Percentiles rank a stretch among this genome's conserved stretches.
Conservation (phyloP, 2,888 invertebrate genomes). For the Ypsolopha scabrella region DNA sequence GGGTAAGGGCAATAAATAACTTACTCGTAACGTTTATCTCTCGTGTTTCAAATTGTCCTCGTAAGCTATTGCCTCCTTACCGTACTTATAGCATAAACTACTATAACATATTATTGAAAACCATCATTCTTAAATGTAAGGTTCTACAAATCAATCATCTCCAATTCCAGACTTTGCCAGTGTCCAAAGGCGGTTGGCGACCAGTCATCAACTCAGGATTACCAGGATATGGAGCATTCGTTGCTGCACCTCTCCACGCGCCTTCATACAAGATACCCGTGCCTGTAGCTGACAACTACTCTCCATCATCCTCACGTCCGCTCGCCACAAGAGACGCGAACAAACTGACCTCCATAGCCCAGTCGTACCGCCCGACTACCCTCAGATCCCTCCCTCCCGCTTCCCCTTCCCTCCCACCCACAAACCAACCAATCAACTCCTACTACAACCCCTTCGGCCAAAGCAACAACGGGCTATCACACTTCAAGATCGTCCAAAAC, state of each 20-base stretch:
- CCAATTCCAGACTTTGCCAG: conserved; percentile 49
- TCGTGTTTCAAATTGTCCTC: no score
- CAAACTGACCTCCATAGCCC: conserved; percentile 59
- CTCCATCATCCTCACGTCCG: conserved; percentile 52
- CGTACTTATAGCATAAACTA: no score
- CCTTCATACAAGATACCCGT: conserved; percentile 46
- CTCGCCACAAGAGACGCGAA: conserved; percentile 42
- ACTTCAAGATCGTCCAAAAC: conserved; percentile 55
- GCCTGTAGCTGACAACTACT: conserved; percentile 34
- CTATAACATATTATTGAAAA: no score
- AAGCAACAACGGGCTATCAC: conserved; percentile 37
- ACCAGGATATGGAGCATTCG: conserved; percentile 40
- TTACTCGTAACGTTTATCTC: no score
- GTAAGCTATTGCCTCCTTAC: no score
- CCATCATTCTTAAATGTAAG: no score
- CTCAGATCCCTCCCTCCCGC: conserved; percentile 36
- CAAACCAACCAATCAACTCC: conserved; percentile 55
- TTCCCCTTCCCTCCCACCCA: conserved; percentile 27
- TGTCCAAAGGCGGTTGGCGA: conserved; percentile 73
- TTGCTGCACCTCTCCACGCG: conserved; percentile 44
- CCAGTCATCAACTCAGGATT: conserved; percentile 67
- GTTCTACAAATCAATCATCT: not conserved
- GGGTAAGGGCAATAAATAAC: no score
- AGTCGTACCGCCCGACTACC: conserved; percentile 59
- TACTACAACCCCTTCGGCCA: conserved; percentile 57